Evolutionary conservation across 2,888 invertebrate species (phyloP), one percentile per base, ranked within the genome.

Genomic region (Euzetes globulus): DNA sequence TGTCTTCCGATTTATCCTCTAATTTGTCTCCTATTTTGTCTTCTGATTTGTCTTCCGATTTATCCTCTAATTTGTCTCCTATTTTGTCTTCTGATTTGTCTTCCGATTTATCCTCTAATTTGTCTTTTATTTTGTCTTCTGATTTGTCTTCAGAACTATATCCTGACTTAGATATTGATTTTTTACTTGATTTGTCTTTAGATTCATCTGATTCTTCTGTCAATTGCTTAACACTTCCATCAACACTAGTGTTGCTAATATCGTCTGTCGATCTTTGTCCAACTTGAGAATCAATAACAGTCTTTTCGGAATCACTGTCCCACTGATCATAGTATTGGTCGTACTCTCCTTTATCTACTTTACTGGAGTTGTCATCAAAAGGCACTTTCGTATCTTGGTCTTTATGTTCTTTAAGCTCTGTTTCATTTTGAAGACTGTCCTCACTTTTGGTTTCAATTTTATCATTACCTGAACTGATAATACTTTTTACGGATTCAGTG

Each of bases 251-350:
- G 11, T 65, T 37, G 19, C 37, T 65, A 5, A 65, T 29, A 22
- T 65, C 37, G n/a, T 65, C 37, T 9, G 33, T 37, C 19, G 22
- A n/a, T 37, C 37, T n/a, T 17, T 37, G 19, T 1, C 37, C 33
- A 11, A 17, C 15, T 9, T 58, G 1, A 2, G 58, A 58, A 58
- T 37, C 63, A 19, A 65, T 65, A 3, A 65, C 37, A 19, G 63
- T 65, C 19, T 33, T 33, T 41, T 65, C 63, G 1, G 63, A 65
- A 19, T 65, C 63, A 19, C 63, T 65, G 4, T 65, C 63, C 63
- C 63, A 65, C 11, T 65, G 63, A 33, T 65, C 63, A n/a, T 4
- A 19, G 9, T 65, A 37, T 29, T 60, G 7, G 3, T 65, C 33
- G 9, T 37, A 33, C 0, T 65, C 22, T 11, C 17, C 63, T 11